Evolutionary conservation across 2,797 vertebrate species (phyloP).

Genomic region (Cuculus canorus): DNA sequence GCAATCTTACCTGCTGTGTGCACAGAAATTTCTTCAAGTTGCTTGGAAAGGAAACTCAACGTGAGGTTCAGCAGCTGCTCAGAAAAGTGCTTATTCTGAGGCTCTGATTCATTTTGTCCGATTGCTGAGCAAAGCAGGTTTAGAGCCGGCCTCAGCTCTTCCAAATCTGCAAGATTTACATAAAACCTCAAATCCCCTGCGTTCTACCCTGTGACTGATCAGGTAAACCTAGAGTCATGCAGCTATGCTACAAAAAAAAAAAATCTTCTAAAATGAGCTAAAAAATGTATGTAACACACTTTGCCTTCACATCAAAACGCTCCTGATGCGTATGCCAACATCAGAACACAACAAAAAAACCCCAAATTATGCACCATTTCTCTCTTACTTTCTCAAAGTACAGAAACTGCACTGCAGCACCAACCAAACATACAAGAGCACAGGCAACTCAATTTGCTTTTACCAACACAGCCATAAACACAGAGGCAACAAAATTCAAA

Average conservation of each 20-base stretch:
- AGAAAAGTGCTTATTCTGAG: constrained; percentile 92
- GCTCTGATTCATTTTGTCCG: constrained; percentile 87
- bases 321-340: fast-evolving
- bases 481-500: background rate
- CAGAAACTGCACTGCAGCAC: background rate
- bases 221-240: background rate
- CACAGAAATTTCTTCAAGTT: constrained; percentile 83
- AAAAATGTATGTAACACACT: too few species aligned
- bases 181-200: background rate
- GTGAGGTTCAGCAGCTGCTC: constrained; percentile 93
- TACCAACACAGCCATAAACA: background rate
- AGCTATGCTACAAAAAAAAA: background rate
- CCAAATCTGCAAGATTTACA: constrained; percentile 77
- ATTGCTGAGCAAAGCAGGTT: constrained; percentile 88
- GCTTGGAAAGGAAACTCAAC: constrained; percentile 86
- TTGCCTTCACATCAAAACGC: background rate
- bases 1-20: constrained; percentile 75
- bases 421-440: background rate
- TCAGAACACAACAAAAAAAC: background rate
- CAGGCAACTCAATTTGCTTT: too few species aligned
- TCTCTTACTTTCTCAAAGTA: background rate
- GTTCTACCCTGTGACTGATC: background rate
- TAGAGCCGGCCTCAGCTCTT: constrained; percentile 87
- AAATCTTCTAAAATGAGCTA: background rate
- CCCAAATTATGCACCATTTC: background rate